Base-by-base conservation (phyloP, 2,888 invertebrate species). In the Phania funesta region DNA sequence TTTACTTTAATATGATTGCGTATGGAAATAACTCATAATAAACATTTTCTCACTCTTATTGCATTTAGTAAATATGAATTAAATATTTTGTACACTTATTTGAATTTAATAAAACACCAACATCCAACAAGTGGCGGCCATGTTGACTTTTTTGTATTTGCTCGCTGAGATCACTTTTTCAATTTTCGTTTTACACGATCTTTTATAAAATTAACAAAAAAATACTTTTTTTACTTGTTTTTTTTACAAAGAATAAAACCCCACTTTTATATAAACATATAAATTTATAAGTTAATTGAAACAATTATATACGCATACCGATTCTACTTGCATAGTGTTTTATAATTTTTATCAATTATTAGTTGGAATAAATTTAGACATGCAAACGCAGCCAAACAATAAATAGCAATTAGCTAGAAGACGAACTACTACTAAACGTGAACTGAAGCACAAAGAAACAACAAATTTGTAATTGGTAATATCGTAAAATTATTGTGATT, bases 81-180 rank as follows among this genome's bases (percentile, higher is more conserved):
- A 52, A 46, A 52, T 80, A 41, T 64, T 77, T 48, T 67, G 67
- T 48, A 62, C 13, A 62, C 41, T 67, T 56, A 32, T 64, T 73
- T 74, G 18, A 70, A 58, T 68, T 74, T 68, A 82, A 77, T 48
- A 81, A 80, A 76, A 71, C 75, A 83, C 83, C 68, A 84, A 82
- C 88, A 88, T 88, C 88, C 88, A 90, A 90, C 90, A 90, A 90
- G 90, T 90, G 90, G 88, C 88, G 87, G 90, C 90, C 90, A 90
- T 90, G 87, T 90, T 90, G 88, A 79, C 86, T 88, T 88, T 86
- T 84, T 84, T 75, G 62, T 79, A 73, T 68, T 79, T 52, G 41
- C 70, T 81, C 46, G 81, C 70, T 81, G 84, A 84, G 83, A 84
- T 84, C 84, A 84, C 79, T 84, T 70, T 80, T 81, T 76, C 24